Conservation (phyloP, 2,888 invertebrate genomes). For the Caenorhabditis imperialis region DNA sequence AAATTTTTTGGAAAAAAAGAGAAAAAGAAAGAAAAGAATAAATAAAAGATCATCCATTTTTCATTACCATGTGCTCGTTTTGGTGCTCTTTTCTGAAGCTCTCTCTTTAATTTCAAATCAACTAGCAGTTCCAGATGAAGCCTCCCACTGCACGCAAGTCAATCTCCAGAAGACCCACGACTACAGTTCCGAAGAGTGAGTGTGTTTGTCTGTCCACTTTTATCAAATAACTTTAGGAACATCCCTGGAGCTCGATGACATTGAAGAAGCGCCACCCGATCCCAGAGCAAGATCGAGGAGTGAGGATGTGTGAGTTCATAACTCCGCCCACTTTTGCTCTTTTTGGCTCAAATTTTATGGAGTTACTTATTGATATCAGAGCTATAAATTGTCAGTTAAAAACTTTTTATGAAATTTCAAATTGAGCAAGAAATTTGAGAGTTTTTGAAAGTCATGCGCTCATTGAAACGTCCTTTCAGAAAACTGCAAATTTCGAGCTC, state of each 20-base stretch:
- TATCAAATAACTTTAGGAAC: slow-evolving; percentile 3
- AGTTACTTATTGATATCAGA: no score
- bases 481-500: no score
- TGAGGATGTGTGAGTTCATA: slow-evolving; percentile 32
- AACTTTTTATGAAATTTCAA: not conserved
- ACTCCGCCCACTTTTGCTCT: no score
- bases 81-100: slow-evolving; percentile 4
- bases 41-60: no score
- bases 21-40: no score
- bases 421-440: not conserved
- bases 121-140: slow-evolving; percentile 29
- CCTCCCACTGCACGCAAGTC: slow-evolving; percentile 47
- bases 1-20: no score
- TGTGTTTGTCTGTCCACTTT: not conserved
- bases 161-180: slow-evolving; percentile 33
- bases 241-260: slow-evolving; percentile 28
- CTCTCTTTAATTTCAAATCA: slow-evolving; percentile 2
- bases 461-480: no score
- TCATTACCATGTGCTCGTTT: not conserved
- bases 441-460: no score
- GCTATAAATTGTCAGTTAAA: no score
- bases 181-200: slow-evolving; percentile 36
- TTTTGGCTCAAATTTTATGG: no score
- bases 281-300: slow-evolving; percentile 31
- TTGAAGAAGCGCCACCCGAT: slow-evolving; percentile 53